Evolutionary conservation across 2,888 invertebrate genomes (phyloP).

Genomic region (Drosophila maculinotata): DNA sequence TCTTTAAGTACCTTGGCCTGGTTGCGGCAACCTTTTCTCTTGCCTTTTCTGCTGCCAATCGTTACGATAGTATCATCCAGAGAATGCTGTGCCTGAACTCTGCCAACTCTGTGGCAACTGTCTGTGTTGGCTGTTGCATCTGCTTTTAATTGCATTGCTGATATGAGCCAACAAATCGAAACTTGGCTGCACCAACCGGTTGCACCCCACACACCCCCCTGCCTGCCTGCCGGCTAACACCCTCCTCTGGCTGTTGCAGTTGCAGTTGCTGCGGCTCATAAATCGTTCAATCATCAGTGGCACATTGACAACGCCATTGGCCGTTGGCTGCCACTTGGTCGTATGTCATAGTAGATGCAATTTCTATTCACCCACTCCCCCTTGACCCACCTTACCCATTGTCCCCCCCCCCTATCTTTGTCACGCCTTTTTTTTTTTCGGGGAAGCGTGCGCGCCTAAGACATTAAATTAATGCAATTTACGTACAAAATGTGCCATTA

Average conservation of each 20-base stretch:
- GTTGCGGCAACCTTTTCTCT: slow-evolving; percentile 22
- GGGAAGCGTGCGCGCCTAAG: slow-evolving; percentile 34
- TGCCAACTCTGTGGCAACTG: slow-evolving; percentile 27
- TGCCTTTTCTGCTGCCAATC: slow-evolving; percentile 11
- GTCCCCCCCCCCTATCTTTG: background rate
- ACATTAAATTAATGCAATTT: slow-evolving; percentile 76
- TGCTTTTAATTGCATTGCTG: slow-evolving; percentile 71
- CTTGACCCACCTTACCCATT: no score
- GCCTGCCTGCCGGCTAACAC: background rate
- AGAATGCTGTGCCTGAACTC: no score
- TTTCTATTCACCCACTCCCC: slow-evolving; percentile 13
- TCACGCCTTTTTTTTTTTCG: background rate
- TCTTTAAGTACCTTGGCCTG: slow-evolving; percentile 53
- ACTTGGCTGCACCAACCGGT: slow-evolving; percentile 50
- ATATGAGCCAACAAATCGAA: slow-evolving; percentile 44
- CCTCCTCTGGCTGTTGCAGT: slow-evolving; percentile 7
- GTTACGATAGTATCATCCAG: slow-evolving; percentile 22
- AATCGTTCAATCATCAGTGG: slow-evolving; percentile 77
- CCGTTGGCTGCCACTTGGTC: slow-evolving; percentile 46
- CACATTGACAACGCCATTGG: slow-evolving; percentile 71
- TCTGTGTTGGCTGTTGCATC: slow-evolving; percentile 38
- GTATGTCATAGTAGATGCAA: slow-evolving; percentile 46
- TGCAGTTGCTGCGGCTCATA: slow-evolving; percentile 54
- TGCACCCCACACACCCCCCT: background rate
- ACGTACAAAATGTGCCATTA: slow-evolving; percentile 76